Evolutionary conservation across 2,888 invertebrate genomes (phyloP), one percentile per base, ranked within the genome.

Genomic region (Parnassius orleans): DNA sequence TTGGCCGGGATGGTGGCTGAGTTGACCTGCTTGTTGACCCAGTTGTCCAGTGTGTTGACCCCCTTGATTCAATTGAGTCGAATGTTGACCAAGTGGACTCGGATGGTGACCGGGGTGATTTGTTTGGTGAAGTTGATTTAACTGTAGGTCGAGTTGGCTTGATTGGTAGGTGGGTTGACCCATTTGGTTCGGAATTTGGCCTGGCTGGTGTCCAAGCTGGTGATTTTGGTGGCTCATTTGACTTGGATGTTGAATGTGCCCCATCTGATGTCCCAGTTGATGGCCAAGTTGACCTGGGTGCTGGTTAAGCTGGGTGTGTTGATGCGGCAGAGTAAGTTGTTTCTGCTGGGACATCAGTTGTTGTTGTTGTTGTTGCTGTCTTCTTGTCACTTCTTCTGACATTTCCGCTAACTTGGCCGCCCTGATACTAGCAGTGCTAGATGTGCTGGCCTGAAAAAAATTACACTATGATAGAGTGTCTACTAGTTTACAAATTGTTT

Each of bases 331-430:
- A 10, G 57, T 67, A 9, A 53, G 61, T 10, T 69, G 68, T 50
- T 69, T 72, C n/a, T 75, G 74, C 57, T 72, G 74, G 15, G 69
- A 55, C 12, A 69, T 61, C 15, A 75, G 80, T 14, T 90, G 83
- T 67, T 90, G 77, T 63, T 77, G 73, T 47, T 84, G 33, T 5
- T 33, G 33, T 5, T 33, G 33, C 33, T 93, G 93, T 15, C 95
- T 81, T 54, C 95, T 85, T 65, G 95, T 84, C 10, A 96, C 94
- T 78, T 97, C 96, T 75, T 97, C 96, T 3, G 95, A 94, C 95
- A 96, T 96, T 83, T 96, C 96, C 5, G 94, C 94, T 63, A 96
- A 87, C 78, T 96, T 95, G 0, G 95, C 95, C 52, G 94, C 93
- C 24, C 89, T 84, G 0, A 81, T 82, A 50, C 70, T 82, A 71